Evolutionary conservation across 2,113 vertebrate species (phyloP), one percentile per base, ranked within the genome.

Genomic region (Lasiurus borealis): DNA sequence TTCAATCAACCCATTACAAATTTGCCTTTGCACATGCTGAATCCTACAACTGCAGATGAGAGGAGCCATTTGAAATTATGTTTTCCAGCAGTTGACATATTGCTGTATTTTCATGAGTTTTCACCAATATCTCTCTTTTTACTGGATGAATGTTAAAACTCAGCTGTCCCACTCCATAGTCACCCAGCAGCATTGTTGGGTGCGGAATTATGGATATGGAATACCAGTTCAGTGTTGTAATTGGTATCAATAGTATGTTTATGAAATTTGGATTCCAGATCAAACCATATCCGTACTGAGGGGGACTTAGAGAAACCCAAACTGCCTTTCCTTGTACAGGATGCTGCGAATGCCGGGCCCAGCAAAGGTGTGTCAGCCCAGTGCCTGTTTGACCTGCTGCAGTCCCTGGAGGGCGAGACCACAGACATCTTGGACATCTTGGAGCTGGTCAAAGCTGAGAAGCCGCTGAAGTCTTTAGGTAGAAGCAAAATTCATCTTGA

Each of bases 381-480:
- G 98, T 99, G 99, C 97, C 98, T 99, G 16, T 99, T 99, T 94
- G 99, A 99, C 97, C 98, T 99, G 95, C 98, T 99, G 80, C 99
- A 99, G 77, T 99, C 99, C 68, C 98, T 99, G 95, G 99, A 99
- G 95, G 99, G 99, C 44, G 99, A 99, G 86, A 99, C 99, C 52
- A 98, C 98, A 10, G 99, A 99, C 36, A 98, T 98, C 46, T 97
- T 99, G 96, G 99, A 99, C 50, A 99, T 99, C 93, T 97, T 99
- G 54, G 99, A 99, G 97, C 98, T 99, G 91, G 99, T 99, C 48
- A 99, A 99, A 98, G 99, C 99, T 73, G 99, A 99, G 98, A 99
- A 99, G 95, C 99, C 99, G 78, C 98, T 99, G 6, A 99, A 99
- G 81, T 99, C 99, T 71, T 97, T 99, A 94, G 99, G 99, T 99